These are phyloP conservation scores for Zosterops borbonicus DNA, from an alignment of 2,113 vertebrate species.

Conservation along the genomic window DNA sequence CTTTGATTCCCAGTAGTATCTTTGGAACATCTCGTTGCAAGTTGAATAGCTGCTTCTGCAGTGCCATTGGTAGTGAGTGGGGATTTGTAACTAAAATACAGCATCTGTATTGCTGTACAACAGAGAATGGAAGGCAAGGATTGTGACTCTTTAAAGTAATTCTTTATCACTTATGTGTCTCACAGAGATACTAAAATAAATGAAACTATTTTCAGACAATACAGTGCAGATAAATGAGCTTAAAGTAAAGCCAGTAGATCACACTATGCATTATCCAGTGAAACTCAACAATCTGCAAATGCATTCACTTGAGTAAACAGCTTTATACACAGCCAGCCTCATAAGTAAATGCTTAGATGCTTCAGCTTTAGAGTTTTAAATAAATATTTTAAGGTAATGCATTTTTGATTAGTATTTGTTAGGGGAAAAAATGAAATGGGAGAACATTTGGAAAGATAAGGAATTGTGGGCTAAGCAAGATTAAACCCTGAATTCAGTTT, in stretches of 20 bases:
- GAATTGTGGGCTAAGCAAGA: not conserved
- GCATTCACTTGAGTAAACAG: not conserved
- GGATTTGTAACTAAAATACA: not conserved
- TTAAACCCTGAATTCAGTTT: not conserved
- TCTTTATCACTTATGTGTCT: not conserved
- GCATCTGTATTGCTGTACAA: not conserved
- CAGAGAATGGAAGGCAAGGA: not conserved
- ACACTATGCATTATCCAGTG: not conserved
- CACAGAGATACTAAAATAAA: not conserved
- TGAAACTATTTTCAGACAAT: not conserved
- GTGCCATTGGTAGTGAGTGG: not conserved
- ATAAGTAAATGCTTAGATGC: not conserved
- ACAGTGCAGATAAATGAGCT: not conserved
- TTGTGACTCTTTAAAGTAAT: not conserved
- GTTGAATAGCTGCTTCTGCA: not conserved
- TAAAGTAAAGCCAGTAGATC: not conserved
- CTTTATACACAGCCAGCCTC: not conserved
- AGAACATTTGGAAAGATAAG: not conserved
- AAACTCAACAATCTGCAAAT: not conserved
- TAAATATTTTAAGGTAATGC: not conserved
- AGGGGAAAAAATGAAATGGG: not conserved
- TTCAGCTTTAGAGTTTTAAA: not conserved
- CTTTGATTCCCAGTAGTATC: not conserved
- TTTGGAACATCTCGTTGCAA: not conserved
- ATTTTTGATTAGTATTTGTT: not conserved